Conservation (phyloP, 1,140 invertebrate genomes). For the Spodoptera litura region DNA sequence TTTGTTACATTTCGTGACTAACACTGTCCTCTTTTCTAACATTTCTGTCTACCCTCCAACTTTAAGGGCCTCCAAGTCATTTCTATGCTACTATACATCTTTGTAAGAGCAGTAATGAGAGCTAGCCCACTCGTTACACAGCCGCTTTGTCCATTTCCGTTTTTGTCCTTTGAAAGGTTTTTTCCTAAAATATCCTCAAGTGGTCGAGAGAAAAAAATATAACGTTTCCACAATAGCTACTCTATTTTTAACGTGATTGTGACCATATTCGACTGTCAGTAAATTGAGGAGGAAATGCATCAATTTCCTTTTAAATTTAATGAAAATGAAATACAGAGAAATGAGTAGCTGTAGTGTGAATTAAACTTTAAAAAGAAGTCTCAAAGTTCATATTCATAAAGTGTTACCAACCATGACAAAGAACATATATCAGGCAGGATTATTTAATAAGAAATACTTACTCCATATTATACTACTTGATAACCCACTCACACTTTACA, state of each 20-base stretch:
- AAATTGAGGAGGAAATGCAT: neutral
- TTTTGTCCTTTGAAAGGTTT: conserved; percentile 40
- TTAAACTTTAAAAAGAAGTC: neutral
- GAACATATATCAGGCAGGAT: too few relatives aligned
- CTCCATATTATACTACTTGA: neutral
- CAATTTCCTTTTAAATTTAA: neutral
- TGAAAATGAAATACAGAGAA: neutral
- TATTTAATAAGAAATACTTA: neutral
- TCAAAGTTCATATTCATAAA: neutral
- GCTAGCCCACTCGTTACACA: conserved; percentile 53
- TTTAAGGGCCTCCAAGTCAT: conserved; percentile 1
- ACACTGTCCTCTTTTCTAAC: too few relatives aligned
- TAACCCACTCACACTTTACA: neutral
- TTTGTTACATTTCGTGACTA: too few relatives aligned
- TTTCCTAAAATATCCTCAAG: conserved; percentile 9
- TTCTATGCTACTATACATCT: conserved; percentile 42
- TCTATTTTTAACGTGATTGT: neutral
- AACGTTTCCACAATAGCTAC: neutral
- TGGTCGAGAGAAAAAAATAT: neutral
- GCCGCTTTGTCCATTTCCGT: conserved; percentile 51
- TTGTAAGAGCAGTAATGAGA: conserved; percentile 48
- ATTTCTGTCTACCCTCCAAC: conserved; percentile 1
- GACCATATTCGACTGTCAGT: neutral
- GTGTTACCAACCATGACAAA: too few relatives aligned
- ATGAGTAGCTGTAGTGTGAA: neutral